These are phyloP conservation scores for Drosophila grimshawi DNA, from an alignment of 1,140 invertebrate genomes.

Conservation along the genomic window DNA sequence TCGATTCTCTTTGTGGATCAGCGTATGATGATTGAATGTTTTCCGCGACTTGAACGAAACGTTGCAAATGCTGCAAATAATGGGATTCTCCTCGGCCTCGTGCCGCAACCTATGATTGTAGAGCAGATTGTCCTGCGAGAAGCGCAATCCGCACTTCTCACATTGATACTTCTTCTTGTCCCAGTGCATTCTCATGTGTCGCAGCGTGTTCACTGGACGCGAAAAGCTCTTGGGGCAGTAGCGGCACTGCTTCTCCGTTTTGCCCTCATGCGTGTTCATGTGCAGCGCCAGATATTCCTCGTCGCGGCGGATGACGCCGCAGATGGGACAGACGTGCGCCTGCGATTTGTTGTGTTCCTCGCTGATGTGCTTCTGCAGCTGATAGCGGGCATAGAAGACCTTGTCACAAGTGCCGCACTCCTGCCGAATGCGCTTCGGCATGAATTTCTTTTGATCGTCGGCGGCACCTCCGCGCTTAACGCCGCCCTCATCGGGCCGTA, in stretches of 20 bases:
- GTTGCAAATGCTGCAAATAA: slow-evolving; percentile 80
- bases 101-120: slow-evolving; percentile 78
- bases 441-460: slow-evolving; percentile 38
- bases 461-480: slow-evolving; percentile 20
- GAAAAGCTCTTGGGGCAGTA: slow-evolving; percentile 78
- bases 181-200: slow-evolving; percentile 83
- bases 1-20: slow-evolving; percentile 78
- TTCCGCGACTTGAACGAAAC: slow-evolving; percentile 79
- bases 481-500: slow-evolving; percentile 15
- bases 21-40: slow-evolving; percentile 79
- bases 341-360: slow-evolving; percentile 65
- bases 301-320: slow-evolving; percentile 68
- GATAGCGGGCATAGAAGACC: slow-evolving; percentile 63
- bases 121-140: slow-evolving; percentile 74
- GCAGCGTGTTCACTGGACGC: slow-evolving; percentile 73
- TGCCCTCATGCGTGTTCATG: slow-evolving; percentile 81
- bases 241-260: slow-evolving; percentile 78
- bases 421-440: slow-evolving; percentile 54
- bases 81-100: slow-evolving; percentile 79
- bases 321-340: slow-evolving; percentile 67
- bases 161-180: slow-evolving; percentile 83
- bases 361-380: slow-evolving; percentile 72
- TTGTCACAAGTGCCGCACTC: slow-evolving; percentile 64
- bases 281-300: slow-evolving; percentile 81
- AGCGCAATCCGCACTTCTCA: slow-evolving; percentile 77